Conservation (phyloP, 2,113 vertebrate genomes). For the Rafetus swinhoei region DNA sequence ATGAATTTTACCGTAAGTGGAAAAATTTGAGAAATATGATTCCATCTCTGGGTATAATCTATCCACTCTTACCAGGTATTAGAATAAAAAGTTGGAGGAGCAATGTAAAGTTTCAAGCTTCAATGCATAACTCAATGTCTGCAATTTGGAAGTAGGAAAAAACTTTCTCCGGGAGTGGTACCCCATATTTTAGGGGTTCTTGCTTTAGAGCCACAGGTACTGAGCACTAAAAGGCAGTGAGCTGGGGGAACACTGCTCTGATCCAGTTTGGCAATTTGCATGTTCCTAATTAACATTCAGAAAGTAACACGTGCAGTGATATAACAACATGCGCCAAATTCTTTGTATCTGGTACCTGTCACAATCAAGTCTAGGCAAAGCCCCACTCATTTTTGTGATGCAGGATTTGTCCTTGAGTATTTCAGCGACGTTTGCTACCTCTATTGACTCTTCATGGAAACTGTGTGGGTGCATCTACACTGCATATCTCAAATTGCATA, state of each 20-base stretch:
- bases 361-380: neutral
- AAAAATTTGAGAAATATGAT: no score
- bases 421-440: no score
- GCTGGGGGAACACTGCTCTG: neutral
- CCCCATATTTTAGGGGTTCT: neutral
- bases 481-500: no score
- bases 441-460: neutral
- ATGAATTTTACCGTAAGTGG: no score
- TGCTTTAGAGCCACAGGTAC: neutral
- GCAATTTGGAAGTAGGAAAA: no score
- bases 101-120: no score
- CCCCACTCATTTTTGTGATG: fast-evolving
- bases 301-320: neutral
- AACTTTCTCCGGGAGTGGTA: no score
- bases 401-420: neutral
- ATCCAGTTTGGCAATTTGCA: neutral
- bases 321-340: neutral
- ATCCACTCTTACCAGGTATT: neutral
- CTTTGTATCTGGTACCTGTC: neutral
- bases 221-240: neutral
- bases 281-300: neutral
- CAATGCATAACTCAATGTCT: no score
- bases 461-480: no score
- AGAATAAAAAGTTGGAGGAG: no score
- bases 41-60: neutral